Evolutionary conservation across 2,888 invertebrate species (phyloP).

Genomic region (Tetheella fluctuosa): DNA sequence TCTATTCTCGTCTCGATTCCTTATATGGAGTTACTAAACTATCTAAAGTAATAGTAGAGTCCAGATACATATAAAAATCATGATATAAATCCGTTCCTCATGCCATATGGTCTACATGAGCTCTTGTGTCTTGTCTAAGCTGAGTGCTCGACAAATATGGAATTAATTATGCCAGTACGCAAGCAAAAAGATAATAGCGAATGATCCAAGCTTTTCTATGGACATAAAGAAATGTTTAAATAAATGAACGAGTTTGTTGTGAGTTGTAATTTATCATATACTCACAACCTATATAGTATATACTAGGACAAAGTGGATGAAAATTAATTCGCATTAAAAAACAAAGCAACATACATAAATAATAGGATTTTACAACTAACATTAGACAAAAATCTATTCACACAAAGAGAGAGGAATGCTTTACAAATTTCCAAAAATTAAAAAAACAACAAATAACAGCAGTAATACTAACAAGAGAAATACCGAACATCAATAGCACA

Average conservation of each 20-base stretch:
- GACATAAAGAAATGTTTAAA: not conserved
- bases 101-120: slow-evolving; percentile 40
- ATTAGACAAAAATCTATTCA: no score
- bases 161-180: slow-evolving; percentile 36
- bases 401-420: no score
- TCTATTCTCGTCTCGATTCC: not conserved
- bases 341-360: no score
- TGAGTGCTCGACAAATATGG: slow-evolving; percentile 42
- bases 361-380: no score
- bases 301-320: no score
- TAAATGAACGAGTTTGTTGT: not conserved
- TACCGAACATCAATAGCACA: not conserved
- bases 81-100: slow-evolving; percentile 46
- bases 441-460: no score
- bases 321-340: no score
- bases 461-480: no score
- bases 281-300: no score
- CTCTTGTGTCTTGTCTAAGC: slow-evolving; percentile 34
- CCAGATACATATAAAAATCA: slow-evolving; percentile 37
- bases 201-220: not conserved
- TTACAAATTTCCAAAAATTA: no score
- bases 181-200: slow-evolving; percentile 11
- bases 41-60: slow-evolving; percentile 20
- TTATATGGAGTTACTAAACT: not conserved
- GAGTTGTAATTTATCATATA: no score